phyloP scores from a whole-genome alignment of 2,113 vertebrate genomes.

The Rhadina sibilatrix region DNA sequence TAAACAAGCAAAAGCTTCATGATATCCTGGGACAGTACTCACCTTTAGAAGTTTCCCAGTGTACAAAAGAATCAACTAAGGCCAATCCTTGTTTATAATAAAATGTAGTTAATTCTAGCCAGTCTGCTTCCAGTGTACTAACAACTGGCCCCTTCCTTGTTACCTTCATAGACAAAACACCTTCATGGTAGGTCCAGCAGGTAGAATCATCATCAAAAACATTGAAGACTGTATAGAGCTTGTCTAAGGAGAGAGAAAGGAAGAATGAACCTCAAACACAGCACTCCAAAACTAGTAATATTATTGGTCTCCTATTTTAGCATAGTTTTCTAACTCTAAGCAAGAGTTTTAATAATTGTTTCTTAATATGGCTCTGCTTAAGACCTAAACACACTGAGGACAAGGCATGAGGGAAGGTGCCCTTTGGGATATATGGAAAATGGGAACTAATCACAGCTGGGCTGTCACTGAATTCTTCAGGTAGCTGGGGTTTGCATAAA shows the following conservation, averaged over 20 bases:
- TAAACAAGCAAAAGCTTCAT: background rate
- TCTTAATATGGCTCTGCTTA: background rate
- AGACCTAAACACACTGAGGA: background rate
- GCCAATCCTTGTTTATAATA: conserved; percentile 95
- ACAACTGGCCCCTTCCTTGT: conserved; percentile 89
- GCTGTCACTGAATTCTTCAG: background rate
- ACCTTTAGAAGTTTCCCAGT: conserved; percentile 94
- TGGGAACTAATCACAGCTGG: background rate
- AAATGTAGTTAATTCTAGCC: conserved; percentile 91
- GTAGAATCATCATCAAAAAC: conserved; percentile 79
- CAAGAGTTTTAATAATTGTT: background rate
- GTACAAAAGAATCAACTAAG: conserved; percentile 91
- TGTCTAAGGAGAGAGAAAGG: conserved; percentile 65
- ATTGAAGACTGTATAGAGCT: conserved; percentile 89
- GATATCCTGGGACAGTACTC: background rate
- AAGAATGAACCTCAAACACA: background rate
- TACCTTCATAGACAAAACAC: conserved; percentile 87
- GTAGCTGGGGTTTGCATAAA: background rate
- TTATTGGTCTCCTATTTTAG: background rate
- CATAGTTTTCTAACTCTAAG: background rate
- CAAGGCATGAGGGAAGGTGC: background rate
- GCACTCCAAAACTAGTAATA: background rate
- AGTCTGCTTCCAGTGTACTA: conserved; percentile 91
- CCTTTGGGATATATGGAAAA: background rate
- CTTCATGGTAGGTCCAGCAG: conserved; percentile 89